Conservation (phyloP, 2,888 invertebrate genomes). For the Girardia tigrina region DNA sequence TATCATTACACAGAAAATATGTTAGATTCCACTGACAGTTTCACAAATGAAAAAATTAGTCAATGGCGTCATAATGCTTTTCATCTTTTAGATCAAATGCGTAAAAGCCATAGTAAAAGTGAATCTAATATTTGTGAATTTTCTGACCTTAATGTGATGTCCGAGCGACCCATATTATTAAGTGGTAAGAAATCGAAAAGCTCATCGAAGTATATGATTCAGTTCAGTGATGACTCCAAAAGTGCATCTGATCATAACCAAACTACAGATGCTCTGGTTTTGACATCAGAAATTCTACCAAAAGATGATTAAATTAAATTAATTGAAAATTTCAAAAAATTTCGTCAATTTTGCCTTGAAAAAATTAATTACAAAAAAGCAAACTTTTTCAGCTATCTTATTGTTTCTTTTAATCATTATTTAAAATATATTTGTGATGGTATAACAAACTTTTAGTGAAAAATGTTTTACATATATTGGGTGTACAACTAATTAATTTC, state of each 20-base stretch:
- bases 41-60: background rate
- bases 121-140: background rate
- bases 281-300: slow-evolving; percentile 4
- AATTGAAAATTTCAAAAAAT: too few relatives aligned
- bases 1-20: background rate
- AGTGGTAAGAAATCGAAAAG: background rate
- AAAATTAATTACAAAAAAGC: too few relatives aligned
- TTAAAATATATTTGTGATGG: too few relatives aligned
- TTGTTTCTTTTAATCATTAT: too few relatives aligned
- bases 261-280: background rate
- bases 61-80: background rate
- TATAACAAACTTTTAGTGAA: too few relatives aligned
- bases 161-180: background rate
- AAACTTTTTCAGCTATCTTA: too few relatives aligned
- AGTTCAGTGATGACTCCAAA: background rate
- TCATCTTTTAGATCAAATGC: background rate
- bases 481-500: too few relatives aligned
- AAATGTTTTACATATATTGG: too few relatives aligned
- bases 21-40: background rate
- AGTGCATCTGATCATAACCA: background rate
- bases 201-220: background rate
- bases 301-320: too few relatives aligned
- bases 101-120: slow-evolving; percentile 4
- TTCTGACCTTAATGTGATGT: background rate
- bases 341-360: too few relatives aligned